Percentiles rank a stretch among this genome's conserved stretches.
These are phyloP conservation scores for Hyles vespertilio DNA, from an alignment of 1,140 invertebrate species.

Conservation along the genomic window DNA sequence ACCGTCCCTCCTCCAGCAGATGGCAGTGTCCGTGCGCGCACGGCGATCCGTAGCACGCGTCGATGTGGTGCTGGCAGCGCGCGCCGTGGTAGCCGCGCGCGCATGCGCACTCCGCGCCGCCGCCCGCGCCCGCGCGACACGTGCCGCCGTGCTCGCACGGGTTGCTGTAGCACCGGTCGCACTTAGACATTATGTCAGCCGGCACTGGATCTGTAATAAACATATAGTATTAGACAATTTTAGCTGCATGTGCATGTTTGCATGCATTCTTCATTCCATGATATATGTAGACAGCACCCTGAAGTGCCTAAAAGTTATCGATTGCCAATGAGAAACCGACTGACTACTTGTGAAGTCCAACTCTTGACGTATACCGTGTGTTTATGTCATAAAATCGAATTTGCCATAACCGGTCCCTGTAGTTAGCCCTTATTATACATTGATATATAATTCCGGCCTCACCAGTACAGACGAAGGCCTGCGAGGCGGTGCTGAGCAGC, in stretches of 20 bases:
- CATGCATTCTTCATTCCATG: too few species aligned
- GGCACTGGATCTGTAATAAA: constrained; percentile 76
- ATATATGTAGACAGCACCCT: too few species aligned
- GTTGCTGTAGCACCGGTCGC: constrained; percentile 92
- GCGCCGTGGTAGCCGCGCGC: constrained; percentile 93
- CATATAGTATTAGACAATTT: too few species aligned
- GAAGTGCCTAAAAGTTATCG: too few species aligned
- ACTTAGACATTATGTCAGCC: constrained; percentile 91
- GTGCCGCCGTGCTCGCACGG: constrained; percentile 94
- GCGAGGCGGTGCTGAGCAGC: constrained; percentile 92
- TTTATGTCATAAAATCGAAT: too few species aligned
- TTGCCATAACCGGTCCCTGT: too few species aligned
- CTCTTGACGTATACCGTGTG: too few species aligned
- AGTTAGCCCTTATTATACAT: too few species aligned
- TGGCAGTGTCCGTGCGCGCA: constrained; percentile 92
- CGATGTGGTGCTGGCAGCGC: constrained; percentile 95
- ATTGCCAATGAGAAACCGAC: too few species aligned
- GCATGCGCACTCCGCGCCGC: constrained; percentile 87
- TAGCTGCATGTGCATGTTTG: too few species aligned
- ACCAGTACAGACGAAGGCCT: constrained; percentile 88
- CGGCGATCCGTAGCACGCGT: constrained; percentile 97
- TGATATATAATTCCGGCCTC: neutral
- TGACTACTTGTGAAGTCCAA: too few species aligned
- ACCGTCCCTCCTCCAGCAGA: constrained; percentile 92
- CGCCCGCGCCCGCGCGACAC: constrained; percentile 83